phyloP scores from a whole-genome alignment of 2,113 vertebrate species.

The Porphyrio hochstetteri region DNA sequence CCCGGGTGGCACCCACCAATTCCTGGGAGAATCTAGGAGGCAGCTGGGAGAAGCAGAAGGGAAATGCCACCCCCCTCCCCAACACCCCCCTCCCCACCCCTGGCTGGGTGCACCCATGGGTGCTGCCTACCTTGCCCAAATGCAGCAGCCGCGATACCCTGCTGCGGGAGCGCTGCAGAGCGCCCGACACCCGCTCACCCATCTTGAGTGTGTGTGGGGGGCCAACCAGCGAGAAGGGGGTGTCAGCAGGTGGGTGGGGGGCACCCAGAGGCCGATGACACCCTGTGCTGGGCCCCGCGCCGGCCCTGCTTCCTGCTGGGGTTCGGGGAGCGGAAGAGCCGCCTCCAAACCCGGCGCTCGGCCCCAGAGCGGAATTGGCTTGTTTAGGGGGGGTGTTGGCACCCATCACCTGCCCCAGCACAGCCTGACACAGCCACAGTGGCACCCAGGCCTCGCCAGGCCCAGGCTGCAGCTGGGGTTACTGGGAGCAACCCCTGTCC shows the following conservation, averaged over 20 bases:
- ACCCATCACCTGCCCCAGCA: accelerated
- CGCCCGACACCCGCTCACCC: not conserved
- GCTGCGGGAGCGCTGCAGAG: not conserved
- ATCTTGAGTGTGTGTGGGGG: not conserved
- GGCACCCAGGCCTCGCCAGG: accelerated
- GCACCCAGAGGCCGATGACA: accelerated
- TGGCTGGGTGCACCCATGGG: not conserved
- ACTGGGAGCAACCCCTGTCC: not conserved
- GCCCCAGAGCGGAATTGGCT: not conserved
- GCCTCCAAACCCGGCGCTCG: not conserved
- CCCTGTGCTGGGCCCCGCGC: not conserved
- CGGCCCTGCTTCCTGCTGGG: not conserved
- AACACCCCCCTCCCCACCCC: accelerated
- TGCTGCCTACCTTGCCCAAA: conserved; percentile 54
- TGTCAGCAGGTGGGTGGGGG: not conserved
- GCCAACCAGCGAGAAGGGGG: not conserved
- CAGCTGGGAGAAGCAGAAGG: too few relatives aligned
- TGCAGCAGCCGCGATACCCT: not conserved
- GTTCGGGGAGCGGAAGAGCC: conserved; percentile 21
- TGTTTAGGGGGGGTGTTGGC: not conserved
- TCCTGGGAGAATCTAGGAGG: accelerated
- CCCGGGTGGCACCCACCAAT: too few relatives aligned
- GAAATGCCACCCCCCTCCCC: not conserved
- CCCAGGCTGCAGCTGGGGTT: accelerated
- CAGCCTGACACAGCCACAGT: accelerated